Evolutionary conservation across 2,113 vertebrate species (phyloP), one percentile per base, ranked within the genome.

Genomic region (Bubalus kerabau): DNA sequence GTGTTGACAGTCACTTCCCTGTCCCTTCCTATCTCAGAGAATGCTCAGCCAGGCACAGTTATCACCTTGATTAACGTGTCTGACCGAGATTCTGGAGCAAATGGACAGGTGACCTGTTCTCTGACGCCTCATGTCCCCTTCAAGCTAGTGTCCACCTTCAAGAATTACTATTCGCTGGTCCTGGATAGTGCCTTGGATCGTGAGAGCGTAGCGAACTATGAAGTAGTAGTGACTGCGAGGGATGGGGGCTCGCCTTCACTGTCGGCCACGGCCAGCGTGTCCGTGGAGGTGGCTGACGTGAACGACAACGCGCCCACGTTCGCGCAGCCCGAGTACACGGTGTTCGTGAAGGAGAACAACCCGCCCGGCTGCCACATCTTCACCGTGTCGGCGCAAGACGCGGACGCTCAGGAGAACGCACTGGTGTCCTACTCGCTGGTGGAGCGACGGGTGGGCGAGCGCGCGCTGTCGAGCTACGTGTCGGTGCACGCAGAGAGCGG

Each of bases 61-160:
- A 99, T 99, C 1, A 99, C 99, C 0, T 99, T 99, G 16, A 99
- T 99, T 96, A 99, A 99, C 0, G 99, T 99, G 67, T 99, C 99
- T 99, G 99, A 99, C 97, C 97, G 99, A 19, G 99, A 99, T 94
- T 99, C 99, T 8, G 99, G 99, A 81, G 57, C 7, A 5, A 99
- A 99, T 0, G 99, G 99, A 2, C 99, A 99, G 7, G 99, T 99
- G 57, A 99, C 97, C 2, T 98, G 98, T n/a, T 95, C 64, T 4
- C 90, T 99, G n/a, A 78, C 95, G 28, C 50, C 97, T 10, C 48
- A 64, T 0, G 93, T 57, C 6, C 74, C 97, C 30, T 95, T 95
- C 93, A 99, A 99, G 94, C 92, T 94, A 13, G 76, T 94, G 15
- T 90, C 96, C 48, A 97, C 94, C 23, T 90, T 97, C 43, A 96